Evolutionary conservation across 2,113 vertebrate genomes (phyloP).

Genomic region (Taxidea taxus): DNA sequence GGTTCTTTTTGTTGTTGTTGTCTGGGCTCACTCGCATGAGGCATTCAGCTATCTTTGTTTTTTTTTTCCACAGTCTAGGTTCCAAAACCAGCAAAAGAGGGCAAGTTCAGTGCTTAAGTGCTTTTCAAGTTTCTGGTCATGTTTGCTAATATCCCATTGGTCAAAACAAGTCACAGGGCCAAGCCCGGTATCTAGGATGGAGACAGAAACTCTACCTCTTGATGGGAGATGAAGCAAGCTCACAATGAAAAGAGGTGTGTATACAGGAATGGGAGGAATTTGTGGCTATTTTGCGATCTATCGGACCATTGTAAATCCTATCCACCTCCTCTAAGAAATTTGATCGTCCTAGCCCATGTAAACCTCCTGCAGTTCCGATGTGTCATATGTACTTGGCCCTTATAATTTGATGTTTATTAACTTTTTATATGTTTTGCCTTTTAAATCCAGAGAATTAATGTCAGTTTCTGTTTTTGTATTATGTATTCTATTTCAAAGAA

Average conservation of each 20-base stretch:
- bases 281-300: not conserved
- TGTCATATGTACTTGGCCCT: not conserved
- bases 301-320: not conserved
- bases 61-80: not conserved
- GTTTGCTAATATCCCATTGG: conserved; percentile 7
- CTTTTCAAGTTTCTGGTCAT: not conserved
- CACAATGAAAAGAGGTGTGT: not conserved
- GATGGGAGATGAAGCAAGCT: not conserved
- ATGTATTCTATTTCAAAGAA: not conserved
- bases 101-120: not conserved
- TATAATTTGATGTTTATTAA: not conserved
- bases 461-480: not conserved
- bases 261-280: not conserved
- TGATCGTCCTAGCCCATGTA: not conserved
- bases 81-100: not conserved
- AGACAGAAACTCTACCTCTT: not conserved
- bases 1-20: not conserved
- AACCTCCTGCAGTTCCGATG: not conserved
- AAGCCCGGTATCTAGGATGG: not conserved
- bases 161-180: not conserved
- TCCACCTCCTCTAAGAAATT: not conserved
- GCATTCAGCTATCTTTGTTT: not conserved
- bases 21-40: not conserved
- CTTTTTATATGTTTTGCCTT: not conserved
- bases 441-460: not conserved